Conservation (phyloP, 1,140 invertebrate species). For the Melipona quadrifasciata region DNA sequence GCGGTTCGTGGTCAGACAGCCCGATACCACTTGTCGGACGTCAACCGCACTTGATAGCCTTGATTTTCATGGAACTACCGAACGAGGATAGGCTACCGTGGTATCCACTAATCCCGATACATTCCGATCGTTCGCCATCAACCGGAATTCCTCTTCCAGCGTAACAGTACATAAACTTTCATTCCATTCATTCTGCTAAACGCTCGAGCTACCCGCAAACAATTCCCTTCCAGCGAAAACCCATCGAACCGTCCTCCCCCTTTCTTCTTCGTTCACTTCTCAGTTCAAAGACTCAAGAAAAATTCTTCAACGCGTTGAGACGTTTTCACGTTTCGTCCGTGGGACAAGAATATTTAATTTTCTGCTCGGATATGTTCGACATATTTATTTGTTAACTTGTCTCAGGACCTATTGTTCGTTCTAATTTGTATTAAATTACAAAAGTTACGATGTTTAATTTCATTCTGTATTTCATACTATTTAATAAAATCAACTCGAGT, state of each 20-base stretch:
- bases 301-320: no score
- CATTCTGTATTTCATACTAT: no score
- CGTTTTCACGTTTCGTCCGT: no score
- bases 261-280: neutral
- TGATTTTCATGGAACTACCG: neutral
- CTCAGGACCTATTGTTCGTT: no score
- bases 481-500: no score
- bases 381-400: no score
- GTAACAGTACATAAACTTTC: constrained; percentile 26
- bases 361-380: no score
- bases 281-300: neutral
- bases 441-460: no score
- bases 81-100: neutral
- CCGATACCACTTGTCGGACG: constrained; percentile 2
- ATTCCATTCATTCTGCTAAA: constrained; percentile 24
- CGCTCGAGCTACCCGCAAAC: neutral
- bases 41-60: neutral
- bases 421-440: no score
- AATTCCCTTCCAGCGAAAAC: neutral
- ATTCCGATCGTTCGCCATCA: constrained; percentile 12
- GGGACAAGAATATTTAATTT: no score
- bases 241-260: neutral
- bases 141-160: neutral
- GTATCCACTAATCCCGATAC: neutral
- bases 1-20: neutral